These are phyloP conservation scores for Centrocercus urophasianus DNA, from an alignment of 2,113 vertebrate species.

Conservation along the genomic window DNA sequence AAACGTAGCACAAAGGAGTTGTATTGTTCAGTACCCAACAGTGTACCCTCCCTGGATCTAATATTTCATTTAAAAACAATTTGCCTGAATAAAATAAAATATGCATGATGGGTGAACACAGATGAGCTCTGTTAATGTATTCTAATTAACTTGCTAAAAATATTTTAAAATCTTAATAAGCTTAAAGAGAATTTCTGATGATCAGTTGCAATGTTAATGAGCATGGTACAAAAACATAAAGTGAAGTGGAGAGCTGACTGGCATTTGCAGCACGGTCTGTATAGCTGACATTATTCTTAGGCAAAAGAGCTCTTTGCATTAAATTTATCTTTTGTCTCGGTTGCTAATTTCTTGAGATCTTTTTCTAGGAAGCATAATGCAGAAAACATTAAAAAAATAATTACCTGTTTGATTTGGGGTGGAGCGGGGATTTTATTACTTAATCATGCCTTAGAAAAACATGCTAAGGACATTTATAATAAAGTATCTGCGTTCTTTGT, in stretches of 20 bases:
- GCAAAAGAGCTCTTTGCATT: not conserved
- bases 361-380: conserved; percentile 27
- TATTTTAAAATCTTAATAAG: conserved; percentile 76
- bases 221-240: conserved; percentile 57
- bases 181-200: conserved; percentile 71
- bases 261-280: conserved; percentile 5
- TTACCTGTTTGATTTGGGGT: conserved; percentile 40
- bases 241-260: conserved; percentile 46
- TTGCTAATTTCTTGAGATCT: conserved; percentile 26
- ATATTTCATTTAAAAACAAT: conserved; percentile 70
- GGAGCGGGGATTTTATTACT: conserved; percentile 42
- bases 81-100: conserved; percentile 71
- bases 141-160: conserved; percentile 77
- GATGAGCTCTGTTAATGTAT: conserved; percentile 72
- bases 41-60: not conserved
- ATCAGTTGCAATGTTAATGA: conserved; percentile 71
- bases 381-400: not conserved
- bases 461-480: conserved; percentile 39
- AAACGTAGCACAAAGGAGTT: not conserved
- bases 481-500: conserved; percentile 60
- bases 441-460: conserved; percentile 66
- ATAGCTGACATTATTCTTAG: not conserved
- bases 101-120: conserved; percentile 74
- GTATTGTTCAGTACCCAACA: conserved; percentile 32
- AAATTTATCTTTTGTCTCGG: conserved; percentile 11